phyloP scores from a whole-genome alignment of 2,797 vertebrate species.

The Sebastes matsubarae region DNA sequence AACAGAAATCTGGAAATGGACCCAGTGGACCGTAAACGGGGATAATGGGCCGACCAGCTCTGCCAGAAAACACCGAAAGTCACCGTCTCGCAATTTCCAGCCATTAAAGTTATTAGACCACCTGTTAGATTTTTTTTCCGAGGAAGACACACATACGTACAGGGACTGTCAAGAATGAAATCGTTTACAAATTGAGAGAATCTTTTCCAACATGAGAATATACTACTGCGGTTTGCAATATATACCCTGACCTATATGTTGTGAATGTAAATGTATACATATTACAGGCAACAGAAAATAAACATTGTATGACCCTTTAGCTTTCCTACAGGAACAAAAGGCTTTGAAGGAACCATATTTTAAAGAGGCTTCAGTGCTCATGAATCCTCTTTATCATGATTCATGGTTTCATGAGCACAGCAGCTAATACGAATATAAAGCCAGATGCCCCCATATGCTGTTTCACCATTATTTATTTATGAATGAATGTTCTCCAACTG shows the following conservation, averaged over 20 bases:
- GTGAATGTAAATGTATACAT: neutral
- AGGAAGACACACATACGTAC: neutral
- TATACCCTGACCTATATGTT: neutral
- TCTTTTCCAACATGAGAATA: neutral
- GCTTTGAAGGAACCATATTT: constrained; percentile 53
- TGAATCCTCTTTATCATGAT: constrained; percentile 77
- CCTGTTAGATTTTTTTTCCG: neutral
- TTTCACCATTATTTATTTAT: constrained; percentile 81
- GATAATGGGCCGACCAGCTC: neutral
- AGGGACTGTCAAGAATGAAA: neutral
- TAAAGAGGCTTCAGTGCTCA: constrained; percentile 44
- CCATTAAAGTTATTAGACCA: neutral
- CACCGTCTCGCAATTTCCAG: neutral
- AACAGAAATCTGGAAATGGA: constrained; percentile 13
- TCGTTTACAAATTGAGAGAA: neutral
- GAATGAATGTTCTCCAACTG: constrained; percentile 73
- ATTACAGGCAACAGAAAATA: neutral
- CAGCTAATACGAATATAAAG: constrained; percentile 68
- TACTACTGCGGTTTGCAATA: neutral
- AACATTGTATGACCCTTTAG: constrained; percentile 6
- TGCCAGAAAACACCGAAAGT: neutral
- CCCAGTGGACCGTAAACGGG: neutral
- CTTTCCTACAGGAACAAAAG: constrained; percentile 36
- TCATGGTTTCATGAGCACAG: constrained; percentile 64
- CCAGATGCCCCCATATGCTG: constrained; percentile 77